Base-by-base conservation (phyloP, 2,888 invertebrate genomes). In the Rhingia campestris region DNA sequence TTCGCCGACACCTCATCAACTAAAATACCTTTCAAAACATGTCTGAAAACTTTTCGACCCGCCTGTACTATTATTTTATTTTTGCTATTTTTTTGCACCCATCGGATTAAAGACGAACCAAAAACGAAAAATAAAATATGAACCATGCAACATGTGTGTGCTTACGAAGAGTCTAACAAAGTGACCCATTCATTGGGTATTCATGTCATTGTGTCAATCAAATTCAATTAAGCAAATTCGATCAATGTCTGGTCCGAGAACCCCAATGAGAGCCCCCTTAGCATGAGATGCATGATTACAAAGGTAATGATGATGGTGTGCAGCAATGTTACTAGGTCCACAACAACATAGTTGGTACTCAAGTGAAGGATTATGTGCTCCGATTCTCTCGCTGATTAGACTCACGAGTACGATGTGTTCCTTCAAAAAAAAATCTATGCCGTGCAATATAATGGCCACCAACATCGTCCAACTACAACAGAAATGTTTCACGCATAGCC, bases 151-250 rank as follows among this genome's bases (percentile, higher is more conserved):
- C 47, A 4, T 7, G 7, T 64, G 35, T 61, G 58, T 56, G 49
- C 43, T 53, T 51, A 47, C 58, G 49, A 22, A 39, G 58, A 32
- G 61, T 49, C 59, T 61, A 66, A 63, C 70, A 70, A 74, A 80
- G 66, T 70, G 69, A 74, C 72, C 69, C 56, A 64, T 70, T 77
- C 70, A 77, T 58, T 70, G 61, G 39, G 66, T 73, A 72, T 82
- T 64, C 76, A 66, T 82, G 73, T 63, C 66, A 74, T 70, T 80
- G 56, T 84, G 80, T 80, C 79, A 80, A 84, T 84, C 84, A 84
- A 84, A 84, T 59, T 80, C 74, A 84, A 84, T 84, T 80, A 70
- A 80, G 66, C 49, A 69, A 80, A 80, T 66, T 75, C 51, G 64
- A 80, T 80, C 59, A 80, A 61, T 61, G 67, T 69, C 63, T 81